Evolutionary conservation across 2,888 invertebrate species (phyloP).

Genomic region (Ophion slaviceki): DNA sequence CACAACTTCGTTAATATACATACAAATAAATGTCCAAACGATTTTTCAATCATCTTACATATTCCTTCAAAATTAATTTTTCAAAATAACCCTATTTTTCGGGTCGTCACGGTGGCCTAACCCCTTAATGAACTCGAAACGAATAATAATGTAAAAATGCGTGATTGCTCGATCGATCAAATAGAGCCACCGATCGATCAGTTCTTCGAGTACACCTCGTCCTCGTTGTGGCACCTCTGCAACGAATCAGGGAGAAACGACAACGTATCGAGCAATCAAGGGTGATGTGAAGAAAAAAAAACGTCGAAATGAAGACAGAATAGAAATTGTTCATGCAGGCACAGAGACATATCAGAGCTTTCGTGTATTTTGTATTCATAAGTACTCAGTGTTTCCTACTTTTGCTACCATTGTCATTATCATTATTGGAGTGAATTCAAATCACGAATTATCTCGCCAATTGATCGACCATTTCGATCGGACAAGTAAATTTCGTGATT

Average conservation of each 20-base stretch:
- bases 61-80: too few species aligned
- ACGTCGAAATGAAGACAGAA: constrained; percentile 53
- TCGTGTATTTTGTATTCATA: constrained; percentile 41
- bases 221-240: background rate
- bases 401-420: constrained; percentile 16
- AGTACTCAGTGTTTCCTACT: constrained; percentile 34
- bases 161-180: too few species aligned
- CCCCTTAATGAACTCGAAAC: too few species aligned
- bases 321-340: constrained; percentile 72
- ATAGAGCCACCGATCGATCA: too few species aligned
- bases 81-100: too few species aligned
- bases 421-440: constrained; percentile 24
- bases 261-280: constrained; percentile 13
- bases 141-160: too few species aligned
- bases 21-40: too few species aligned
- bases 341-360: constrained; percentile 71
- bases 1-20: too few species aligned
- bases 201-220: background rate
- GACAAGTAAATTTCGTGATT: constrained; percentile 8
- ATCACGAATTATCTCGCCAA: constrained; percentile 15
- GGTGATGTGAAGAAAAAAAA: background rate
- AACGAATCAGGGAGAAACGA: background rate
- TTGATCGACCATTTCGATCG: constrained; percentile 16
- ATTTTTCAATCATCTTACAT: too few species aligned
- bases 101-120: too few species aligned